phyloP scores from a whole-genome alignment of 2,888 invertebrate genomes.

The Agonopterix alstromeriana region DNA sequence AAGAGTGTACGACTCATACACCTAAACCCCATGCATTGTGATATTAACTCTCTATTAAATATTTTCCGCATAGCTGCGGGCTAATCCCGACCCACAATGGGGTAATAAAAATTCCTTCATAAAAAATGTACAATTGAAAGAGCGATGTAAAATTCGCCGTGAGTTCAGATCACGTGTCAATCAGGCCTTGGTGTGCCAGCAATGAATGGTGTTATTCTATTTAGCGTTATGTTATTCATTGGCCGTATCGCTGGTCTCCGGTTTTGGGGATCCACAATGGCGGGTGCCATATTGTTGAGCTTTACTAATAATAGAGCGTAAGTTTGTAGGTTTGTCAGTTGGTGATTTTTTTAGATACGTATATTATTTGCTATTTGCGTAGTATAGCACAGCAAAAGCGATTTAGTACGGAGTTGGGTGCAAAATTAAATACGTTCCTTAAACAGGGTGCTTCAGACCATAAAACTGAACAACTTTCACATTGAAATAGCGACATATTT shows the following conservation, averaged over 20 bases:
- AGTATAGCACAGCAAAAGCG: too few relatives aligned
- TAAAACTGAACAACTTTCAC: too few relatives aligned
- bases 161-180: conserved; percentile 67
- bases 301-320: conserved; percentile 30
- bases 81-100: conserved; percentile 55
- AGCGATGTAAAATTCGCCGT: conserved; percentile 33
- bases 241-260: conserved; percentile 55
- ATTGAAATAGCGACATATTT: too few relatives aligned
- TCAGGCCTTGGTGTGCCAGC: conserved; percentile 56
- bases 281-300: conserved; percentile 40
- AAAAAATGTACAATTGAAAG: conserved; percentile 30
- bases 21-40: conserved; percentile 37
- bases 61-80: conserved; percentile 58
- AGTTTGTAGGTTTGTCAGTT: conserved; percentile 11
- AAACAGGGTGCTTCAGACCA: too few relatives aligned
- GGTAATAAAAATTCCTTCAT: conserved; percentile 55
- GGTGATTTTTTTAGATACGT: conserved; percentile 1
- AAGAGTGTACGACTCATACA: conserved; percentile 33
- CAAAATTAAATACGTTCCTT: too few relatives aligned
- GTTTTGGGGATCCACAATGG: conserved; percentile 44
- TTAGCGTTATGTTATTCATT: conserved; percentile 66
- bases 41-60: conserved; percentile 61
- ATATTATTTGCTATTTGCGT: too few relatives aligned
- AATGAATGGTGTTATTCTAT: conserved; percentile 66
- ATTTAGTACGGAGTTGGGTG: too few relatives aligned